phyloP scores from a whole-genome alignment of 2,888 invertebrate genomes.

The Lasioglossum marginatum region DNA sequence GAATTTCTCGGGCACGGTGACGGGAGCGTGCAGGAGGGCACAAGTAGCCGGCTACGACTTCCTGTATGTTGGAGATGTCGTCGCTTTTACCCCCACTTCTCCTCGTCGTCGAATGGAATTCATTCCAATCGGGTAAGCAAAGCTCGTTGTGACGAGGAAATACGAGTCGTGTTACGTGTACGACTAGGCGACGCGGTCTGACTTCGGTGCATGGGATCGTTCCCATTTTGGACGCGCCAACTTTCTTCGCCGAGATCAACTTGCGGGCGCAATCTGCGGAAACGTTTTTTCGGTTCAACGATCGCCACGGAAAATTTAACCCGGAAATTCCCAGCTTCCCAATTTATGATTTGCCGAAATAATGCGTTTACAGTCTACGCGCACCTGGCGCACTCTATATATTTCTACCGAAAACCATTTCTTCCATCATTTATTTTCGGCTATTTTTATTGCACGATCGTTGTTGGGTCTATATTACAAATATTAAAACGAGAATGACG shows the following conservation, averaged over 20 bases:
- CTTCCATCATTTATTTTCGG: too few species aligned
- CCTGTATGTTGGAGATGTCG: constrained; percentile 66
- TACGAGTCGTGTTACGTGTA: constrained; percentile 63
- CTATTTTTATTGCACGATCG: too few species aligned
- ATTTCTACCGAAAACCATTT: background rate
- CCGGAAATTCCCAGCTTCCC: background rate
- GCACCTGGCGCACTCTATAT: background rate
- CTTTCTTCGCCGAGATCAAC: constrained; percentile 43
- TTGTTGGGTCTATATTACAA: too few species aligned
- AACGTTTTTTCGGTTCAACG: constrained; percentile 32
- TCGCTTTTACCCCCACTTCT: constrained; percentile 52
- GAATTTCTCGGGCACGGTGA: constrained; percentile 62
- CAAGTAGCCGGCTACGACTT: constrained; percentile 62
- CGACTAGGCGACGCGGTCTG: constrained; percentile 47
- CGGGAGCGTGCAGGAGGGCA: constrained; percentile 44
- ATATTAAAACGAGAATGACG: too few species aligned
- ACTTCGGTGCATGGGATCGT: constrained; percentile 50
- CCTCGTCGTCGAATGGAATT: constrained; percentile 59
- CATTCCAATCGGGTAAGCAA: constrained; percentile 66
- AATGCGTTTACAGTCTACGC: background rate
- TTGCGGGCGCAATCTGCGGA: background rate
- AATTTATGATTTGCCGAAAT: background rate
- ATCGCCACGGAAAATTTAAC: background rate
- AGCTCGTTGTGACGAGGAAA: constrained; percentile 61
- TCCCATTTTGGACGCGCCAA: constrained; percentile 51